phyloP scores from a whole-genome alignment of 2,113 vertebrate species.

The Dendrocopos noguchii region DNA sequence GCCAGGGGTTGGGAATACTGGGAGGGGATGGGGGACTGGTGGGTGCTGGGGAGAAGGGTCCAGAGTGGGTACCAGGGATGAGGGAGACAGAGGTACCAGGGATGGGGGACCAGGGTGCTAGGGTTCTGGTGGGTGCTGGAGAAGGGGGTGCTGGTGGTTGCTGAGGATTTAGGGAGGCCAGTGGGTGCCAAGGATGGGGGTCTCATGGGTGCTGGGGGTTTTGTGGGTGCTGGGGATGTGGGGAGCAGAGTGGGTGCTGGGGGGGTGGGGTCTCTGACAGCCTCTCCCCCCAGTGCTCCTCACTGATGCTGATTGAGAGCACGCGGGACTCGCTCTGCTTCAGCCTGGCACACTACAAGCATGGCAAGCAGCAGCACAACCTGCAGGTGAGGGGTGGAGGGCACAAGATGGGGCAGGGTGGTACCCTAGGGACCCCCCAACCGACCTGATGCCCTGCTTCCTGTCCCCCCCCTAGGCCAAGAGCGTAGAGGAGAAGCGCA shows the following conservation, averaged over 20 bases:
- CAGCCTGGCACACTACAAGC: constrained; percentile 94
- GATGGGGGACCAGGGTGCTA: background rate
- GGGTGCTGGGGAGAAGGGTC: background rate
- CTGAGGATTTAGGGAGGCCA: no score
- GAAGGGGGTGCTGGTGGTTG: no score
- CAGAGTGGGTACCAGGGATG: constrained; percentile 45
- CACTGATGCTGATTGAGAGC: constrained; percentile 93
- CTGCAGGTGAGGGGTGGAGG: constrained; percentile 90
- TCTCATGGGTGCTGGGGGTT: background rate
- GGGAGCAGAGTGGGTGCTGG: background rate
- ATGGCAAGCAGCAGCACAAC: constrained; percentile 91
- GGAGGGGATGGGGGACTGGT: no score
- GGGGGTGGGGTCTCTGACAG: background rate
- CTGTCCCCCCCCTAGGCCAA: constrained; percentile 77
- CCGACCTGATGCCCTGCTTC: background rate
- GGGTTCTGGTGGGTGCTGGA: background rate
- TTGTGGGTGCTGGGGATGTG: background rate
- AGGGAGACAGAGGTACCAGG: no score
- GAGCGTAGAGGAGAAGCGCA: constrained; percentile 89
- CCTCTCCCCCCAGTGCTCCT: constrained; percentile 83
- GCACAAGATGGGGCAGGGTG: rapidly evolving
- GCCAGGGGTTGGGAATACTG: background rate
- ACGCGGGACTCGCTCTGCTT: constrained; percentile 93
- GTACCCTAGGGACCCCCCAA: no score
- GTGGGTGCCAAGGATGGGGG: no score